A percentile compares a stretch with the other conserved stretches of the same genome.
Conservation (phyloP, 1,140 invertebrate species). For the Drosophila willistoni region DNA sequence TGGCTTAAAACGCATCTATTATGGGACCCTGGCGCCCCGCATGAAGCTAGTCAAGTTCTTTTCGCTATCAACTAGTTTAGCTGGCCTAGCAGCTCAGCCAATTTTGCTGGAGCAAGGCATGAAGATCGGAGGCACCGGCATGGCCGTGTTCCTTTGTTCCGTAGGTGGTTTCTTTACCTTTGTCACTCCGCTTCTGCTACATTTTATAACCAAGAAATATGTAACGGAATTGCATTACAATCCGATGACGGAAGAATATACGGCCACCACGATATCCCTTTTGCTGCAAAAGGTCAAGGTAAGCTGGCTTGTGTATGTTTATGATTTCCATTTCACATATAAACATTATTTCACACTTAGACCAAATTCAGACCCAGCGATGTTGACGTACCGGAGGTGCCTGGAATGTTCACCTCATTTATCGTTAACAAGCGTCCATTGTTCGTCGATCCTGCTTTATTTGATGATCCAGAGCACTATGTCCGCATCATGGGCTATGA, state of each 20-base stretch:
- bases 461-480: conserved; percentile 89
- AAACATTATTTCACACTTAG: conserved; percentile 82
- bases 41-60: conserved; percentile 91
- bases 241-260: conserved; percentile 86
- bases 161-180: conserved; percentile 92
- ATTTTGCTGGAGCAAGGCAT: conserved; percentile 87
- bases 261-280: conserved; percentile 88
- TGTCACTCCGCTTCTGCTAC: conserved; percentile 91
- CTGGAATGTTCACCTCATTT: conserved; percentile 93
- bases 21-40: conserved; percentile 87
- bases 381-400: conserved; percentile 90
- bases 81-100: conserved; percentile 89
- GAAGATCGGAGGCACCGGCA: conserved; percentile 84
- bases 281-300: conserved; percentile 87
- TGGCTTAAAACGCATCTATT: conserved; percentile 84
- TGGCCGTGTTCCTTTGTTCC: conserved; percentile 86
- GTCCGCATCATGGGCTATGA: conserved; percentile 94
- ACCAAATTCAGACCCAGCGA: conserved; percentile 89
- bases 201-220: conserved; percentile 93
- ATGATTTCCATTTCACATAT: conserved; percentile 32
- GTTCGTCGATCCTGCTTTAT: conserved; percentile 89
- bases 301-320: conserved; percentile 38
- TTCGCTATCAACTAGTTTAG: conserved; percentile 89
- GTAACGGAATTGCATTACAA: conserved; percentile 90
- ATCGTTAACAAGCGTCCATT: conserved; percentile 88